Base-by-base conservation (phyloP, 2,797 vertebrate species). In the Apodemus agrarius region DNA sequence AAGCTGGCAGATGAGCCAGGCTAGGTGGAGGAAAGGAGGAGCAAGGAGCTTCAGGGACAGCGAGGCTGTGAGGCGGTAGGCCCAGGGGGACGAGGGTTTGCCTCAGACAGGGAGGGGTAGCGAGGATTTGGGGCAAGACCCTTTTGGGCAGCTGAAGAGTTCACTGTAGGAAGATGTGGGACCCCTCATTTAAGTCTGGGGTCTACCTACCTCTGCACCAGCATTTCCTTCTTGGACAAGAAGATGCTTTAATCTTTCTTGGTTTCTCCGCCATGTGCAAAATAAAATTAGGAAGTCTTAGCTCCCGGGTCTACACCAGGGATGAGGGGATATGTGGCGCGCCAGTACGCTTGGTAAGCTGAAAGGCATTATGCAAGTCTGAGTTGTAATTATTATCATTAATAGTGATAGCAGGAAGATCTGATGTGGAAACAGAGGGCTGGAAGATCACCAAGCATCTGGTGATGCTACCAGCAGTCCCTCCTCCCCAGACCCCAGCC, bases 371-470 rank as follows among this genome's bases (percentile, higher is more conserved):
- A 95, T 96, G 90, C 93, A 95, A 61, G 86, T 74, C 37, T 10
- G 89, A 83, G 69, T 79, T 82, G 22, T 84, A 96, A 96, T 95
- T 93, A 97, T 94, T 92, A 91, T 91, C 95, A 84, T 95, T 89
- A 96, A 72, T 54, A 81, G 75, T 3, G 8, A 34, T 72, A 26
- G 86, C 93, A 87, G 90, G 82, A 79, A 67, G 95, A 95, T 63
- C 94, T 90, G 94, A 92, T 95, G 67, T 49, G 59, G 63, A 80
- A 94, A 61, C 40, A 19, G 14, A 78, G 85, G 61, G 90, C 79
- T 78, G 17, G 86, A 69, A 61, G 95, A 57, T 81, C 40, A 26
- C 16, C 3, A 37, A 24, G 37, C 46, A n/a, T 54, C 65, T 96
- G 82, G 3, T 31, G 87, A 43, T 49, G 46, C 22, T 89, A 74